Percentiles rank a stretch among this genome's conserved stretches.
Conservation (phyloP, 2,888 invertebrate species). For the Drosophila nr. perissopoda region DNA sequence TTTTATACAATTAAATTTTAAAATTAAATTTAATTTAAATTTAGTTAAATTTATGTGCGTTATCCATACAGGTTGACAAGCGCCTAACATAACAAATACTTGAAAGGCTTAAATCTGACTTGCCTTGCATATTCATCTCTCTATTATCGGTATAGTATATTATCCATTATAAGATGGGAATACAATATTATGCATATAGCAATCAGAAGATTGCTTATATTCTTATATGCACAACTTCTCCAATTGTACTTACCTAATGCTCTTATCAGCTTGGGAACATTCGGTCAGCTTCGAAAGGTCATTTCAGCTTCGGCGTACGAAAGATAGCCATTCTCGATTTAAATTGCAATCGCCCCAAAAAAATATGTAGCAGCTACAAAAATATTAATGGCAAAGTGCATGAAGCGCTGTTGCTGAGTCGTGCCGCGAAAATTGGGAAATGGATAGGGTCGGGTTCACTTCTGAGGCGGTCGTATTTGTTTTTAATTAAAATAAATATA, state of each 20-base stretch:
- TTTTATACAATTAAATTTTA: not conserved
- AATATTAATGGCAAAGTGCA: constrained; percentile 13
- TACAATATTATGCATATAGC: not conserved
- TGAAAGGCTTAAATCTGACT: no score
- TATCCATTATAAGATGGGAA: not conserved
- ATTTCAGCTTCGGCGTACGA: not conserved
- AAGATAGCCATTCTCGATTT: not conserved
- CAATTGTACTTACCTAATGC: not conserved
- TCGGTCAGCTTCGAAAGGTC: not conserved
- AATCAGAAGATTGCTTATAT: no score
- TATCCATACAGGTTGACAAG: no score
- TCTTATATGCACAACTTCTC: not conserved
- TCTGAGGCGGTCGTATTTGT: constrained; percentile 58
- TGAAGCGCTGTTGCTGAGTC: constrained; percentile 19
- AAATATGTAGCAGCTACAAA: constrained; percentile 6
- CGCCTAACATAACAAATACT: no score
- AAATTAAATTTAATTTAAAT: not conserved
- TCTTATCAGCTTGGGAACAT: not conserved
- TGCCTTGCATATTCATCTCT: no score
- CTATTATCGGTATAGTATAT: not conserved
- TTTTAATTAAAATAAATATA: constrained; percentile 83
- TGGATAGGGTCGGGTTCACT: constrained; percentile 24
- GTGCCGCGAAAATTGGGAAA: constrained; percentile 11
- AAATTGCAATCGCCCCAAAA: constrained; percentile 18
- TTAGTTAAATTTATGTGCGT: no score